Base-by-base conservation (phyloP, 53 echinoderm and acorn worm genomes). In the Luidia sarsii region DNA sequence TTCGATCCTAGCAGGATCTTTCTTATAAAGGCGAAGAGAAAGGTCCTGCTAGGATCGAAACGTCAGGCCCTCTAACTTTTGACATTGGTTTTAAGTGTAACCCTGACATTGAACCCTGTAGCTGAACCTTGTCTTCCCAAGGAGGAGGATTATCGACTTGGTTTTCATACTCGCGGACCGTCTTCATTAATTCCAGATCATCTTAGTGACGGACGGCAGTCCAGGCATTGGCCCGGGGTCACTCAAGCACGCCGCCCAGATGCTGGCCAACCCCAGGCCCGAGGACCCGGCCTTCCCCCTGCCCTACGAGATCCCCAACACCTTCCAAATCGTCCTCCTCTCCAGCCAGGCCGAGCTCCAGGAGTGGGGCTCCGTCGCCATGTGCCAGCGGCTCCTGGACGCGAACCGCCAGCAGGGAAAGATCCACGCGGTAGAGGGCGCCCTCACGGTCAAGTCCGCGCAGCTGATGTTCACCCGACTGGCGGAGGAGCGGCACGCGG, bases 181-280 rank as follows among this genome's bases (percentile, higher is more conserved):
- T n/a, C n/a, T n/a, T n/a, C n/a, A n/a, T 65, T 19, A 48, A 22
- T 53, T 48, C 16, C 82, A 96, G 97, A 83, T 96, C 2, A 35
- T 96, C 4, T 65, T 96, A 50, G 77, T 96, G 39, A 91, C 97
- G 24, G 97, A 96, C 82, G 97, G 97, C 23, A 96, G 80, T 46
- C 88, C 90, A 15, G 97, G 97, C 8, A 68, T 88, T 13, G 93
- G 97, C 18, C 83, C 86, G 43, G 97, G 97, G 2, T 96, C 97
- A 2, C 35, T 96, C 38, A 64, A 83, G 32, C 86, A 88, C 8
- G 60, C 70, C 7, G 50, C 89, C 8, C 85, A 92, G 64, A 65
- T 27, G 16, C 73, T 75, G 21, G 77, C 75, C 35, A 60, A 82
- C 54, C 62, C 57, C 48, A 82, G 79, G 50, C 36, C 83, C 1